phyloP scores from a whole-genome alignment of 37 sponge, comb jelly and placozoan species.

The Halisarca cf. caerulea region DNA sequence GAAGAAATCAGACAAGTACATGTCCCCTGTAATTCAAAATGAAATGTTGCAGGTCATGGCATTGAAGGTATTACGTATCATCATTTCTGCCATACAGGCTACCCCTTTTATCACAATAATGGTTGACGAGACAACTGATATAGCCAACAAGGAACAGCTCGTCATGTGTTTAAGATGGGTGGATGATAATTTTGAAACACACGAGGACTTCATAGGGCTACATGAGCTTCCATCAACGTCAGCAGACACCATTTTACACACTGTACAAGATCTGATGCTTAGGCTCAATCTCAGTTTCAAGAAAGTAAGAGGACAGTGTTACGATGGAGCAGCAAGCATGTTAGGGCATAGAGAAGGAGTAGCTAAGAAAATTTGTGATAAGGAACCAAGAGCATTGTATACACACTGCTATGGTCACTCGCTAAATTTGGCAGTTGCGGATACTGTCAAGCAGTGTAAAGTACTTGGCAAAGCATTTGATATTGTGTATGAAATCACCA shows the following conservation, averaged over 20 bases:
- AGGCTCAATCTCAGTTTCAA: background rate
- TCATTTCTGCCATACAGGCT: conserved; percentile 8
- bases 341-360: too few relatives aligned
- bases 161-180: background rate
- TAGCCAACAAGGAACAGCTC: conserved; percentile 29
- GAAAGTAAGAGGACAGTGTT: too few relatives aligned
- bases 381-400: conserved; percentile 2
- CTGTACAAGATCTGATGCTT: background rate
- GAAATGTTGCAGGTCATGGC: too few relatives aligned
- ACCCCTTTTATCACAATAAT: conserved; percentile 48
- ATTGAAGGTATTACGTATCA: conserved; percentile 46
- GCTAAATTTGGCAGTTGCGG: background rate
- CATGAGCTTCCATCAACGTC: background rate
- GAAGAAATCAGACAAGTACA: too few relatives aligned
- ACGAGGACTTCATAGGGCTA: too few relatives aligned
- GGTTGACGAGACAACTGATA: conserved; percentile 73
- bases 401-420: background rate
- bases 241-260: background rate
- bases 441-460: background rate
- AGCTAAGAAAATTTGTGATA: too few relatives aligned
- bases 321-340: too few relatives aligned
- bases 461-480: background rate
- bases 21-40: too few relatives aligned
- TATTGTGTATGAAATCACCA: conserved; percentile 4
- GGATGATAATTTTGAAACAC: too few relatives aligned